Base-by-base conservation (phyloP, 2,888 invertebrate species). In the Mythimna pallens region DNA sequence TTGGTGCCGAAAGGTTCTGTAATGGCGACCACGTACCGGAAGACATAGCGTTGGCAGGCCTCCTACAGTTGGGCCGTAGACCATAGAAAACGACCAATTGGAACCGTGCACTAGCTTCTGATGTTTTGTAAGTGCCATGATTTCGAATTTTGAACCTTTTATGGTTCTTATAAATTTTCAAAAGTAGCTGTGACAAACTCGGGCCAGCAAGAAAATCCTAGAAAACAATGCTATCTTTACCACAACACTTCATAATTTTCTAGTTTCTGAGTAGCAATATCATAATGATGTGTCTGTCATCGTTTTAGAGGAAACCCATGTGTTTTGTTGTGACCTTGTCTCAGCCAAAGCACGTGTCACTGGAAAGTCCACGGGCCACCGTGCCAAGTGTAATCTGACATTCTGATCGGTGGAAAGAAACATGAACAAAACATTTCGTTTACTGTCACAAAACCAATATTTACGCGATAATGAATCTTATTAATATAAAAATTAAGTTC, bases 331-430 rank as follows among this genome's bases (percentile, higher is more conserved):
- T 72, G 83, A 78, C 87, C 83, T 83, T 76, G 80, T 68, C 20
- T 66, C 70, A 76, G 30, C 68, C 76, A 73, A 54, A 73, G 55
- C 67, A 63, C 72, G 59, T 70, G 71, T 62, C 59, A 22, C 71
- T 83, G 86, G 87, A 85, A 87, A 87, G 81, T 87, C 73, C 82
- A 76, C 61, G 70, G 34, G 36, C 62, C 54, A 67, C 55, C 40
- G 72, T 86, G 87, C 86, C 84, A 85, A 85, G 12, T 64, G 47
- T 70, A 74, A 87, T 85, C 85, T 22, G 58, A 34, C 67, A 62
- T 58, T 50, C 25, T 54, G 72, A 80, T 76, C 86, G 20, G 70
- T 40, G 68, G 67, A 78, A 80, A 76, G 66, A 69, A 85, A 85
- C 70, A 73, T 40, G 64, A 73, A 77, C 66, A 85, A 75, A 70